phyloP scores from a whole-genome alignment of 2,888 invertebrate genomes.

The Synergus laeviventris region DNA sequence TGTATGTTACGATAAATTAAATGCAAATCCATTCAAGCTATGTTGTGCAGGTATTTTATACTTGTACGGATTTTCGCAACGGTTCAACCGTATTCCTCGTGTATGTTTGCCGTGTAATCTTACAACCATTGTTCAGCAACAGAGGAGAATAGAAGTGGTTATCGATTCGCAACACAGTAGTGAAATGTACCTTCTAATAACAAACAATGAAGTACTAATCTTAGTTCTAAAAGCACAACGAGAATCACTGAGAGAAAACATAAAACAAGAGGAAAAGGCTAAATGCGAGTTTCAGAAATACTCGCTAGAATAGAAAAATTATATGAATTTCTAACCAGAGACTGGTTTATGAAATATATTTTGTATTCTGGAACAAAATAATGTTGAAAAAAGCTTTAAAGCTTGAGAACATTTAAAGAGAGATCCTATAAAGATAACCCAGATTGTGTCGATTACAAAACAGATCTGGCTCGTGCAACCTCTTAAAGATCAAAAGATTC shows the following conservation, averaged over 20 bases:
- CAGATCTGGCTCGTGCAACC: not conserved
- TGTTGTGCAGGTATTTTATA: not conserved
- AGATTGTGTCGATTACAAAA: slow-evolving; percentile 1
- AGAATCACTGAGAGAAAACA: slow-evolving; percentile 1
- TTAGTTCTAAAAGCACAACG: slow-evolving; percentile 24
- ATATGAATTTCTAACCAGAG: no score
- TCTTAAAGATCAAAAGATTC: slow-evolving; percentile 3
- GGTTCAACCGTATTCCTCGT: slow-evolving; percentile 18
- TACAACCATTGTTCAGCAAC: slow-evolving; percentile 27
- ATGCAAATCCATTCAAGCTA: slow-evolving; percentile 10
- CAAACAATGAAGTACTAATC: slow-evolving; percentile 33
- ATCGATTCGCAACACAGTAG: slow-evolving; percentile 44
- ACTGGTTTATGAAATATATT: no score
- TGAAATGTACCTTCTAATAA: slow-evolving; percentile 34
- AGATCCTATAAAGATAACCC: not conserved
- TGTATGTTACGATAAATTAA: not conserved
- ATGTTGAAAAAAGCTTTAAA: not conserved
- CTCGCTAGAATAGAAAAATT: not conserved
- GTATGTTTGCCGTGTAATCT: slow-evolving; percentile 37
- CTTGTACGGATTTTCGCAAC: slow-evolving; percentile 8
- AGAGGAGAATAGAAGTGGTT: slow-evolving; percentile 41
- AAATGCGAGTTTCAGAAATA: not conserved
- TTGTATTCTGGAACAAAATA: no score
- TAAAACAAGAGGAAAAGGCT: not conserved
- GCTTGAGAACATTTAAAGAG: not conserved